These are phyloP conservation scores for Amorpha juglandis DNA, from an alignment of 2,888 invertebrate species.

Conservation along the genomic window DNA sequence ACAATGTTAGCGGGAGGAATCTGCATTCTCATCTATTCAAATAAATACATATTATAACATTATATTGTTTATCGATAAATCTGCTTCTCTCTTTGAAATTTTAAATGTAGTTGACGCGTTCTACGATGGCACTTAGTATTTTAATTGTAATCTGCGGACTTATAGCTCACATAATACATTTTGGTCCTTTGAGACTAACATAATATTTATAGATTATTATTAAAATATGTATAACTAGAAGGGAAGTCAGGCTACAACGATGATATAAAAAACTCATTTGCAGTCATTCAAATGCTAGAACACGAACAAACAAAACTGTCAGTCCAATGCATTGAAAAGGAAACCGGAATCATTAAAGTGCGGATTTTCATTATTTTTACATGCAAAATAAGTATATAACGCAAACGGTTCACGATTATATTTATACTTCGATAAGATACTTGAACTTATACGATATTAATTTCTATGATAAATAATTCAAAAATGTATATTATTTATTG, in stretches of 20 bases:
- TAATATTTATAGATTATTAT: conserved; percentile 12
- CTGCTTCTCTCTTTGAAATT: conserved; percentile 5
- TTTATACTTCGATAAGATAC: neutral
- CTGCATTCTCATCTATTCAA: conserved; percentile 46
- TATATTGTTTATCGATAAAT: conserved; percentile 4
- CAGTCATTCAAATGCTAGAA: neutral
- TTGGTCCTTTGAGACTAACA: conserved; percentile 20
- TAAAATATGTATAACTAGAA: conserved; percentile 16
- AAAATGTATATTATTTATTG: neutral
- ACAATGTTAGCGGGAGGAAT: conserved; percentile 61
- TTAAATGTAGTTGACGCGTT: conserved; percentile 46
- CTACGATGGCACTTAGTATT: conserved; percentile 70
- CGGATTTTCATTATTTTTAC: conserved; percentile 11
- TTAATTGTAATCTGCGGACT: conserved; percentile 9
- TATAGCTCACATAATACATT: conserved; percentile 6
- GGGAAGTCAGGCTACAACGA: conserved; percentile 17
- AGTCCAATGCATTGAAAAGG: conserved; percentile 10
- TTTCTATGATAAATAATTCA: conserved; percentile 5
- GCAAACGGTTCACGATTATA: neutral
- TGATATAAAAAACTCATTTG: conserved; percentile 12
- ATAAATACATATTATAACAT: conserved; percentile 31
- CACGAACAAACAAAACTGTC: neutral
- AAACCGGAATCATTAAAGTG: conserved; percentile 17
- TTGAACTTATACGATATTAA: neutral
- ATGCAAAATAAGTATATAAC: neutral